Base-by-base conservation (phyloP, 2,888 invertebrate genomes). In the Polydrusus tereticollis region DNA sequence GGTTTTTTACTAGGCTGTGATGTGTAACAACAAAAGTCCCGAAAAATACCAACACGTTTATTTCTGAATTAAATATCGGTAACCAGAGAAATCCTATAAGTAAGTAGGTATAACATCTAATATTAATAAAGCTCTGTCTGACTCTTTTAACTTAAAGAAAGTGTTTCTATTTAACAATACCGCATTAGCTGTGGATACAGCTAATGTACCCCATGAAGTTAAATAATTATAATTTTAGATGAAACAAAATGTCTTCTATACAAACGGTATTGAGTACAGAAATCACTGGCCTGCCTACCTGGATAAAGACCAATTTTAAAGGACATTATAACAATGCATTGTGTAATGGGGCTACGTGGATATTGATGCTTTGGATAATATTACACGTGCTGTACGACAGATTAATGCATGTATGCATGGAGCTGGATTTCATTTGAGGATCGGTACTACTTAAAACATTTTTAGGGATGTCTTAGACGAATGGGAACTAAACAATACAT, bases 281-380 rank as follows among this genome's bases (percentile, higher is more conserved):
- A 81, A 69, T 85, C 14, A 84, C 84, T 29, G 77, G 79, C 67
- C 79, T 85, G 60, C 85, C 85, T 12, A 75, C 76, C 60, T 73
- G 82, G 68, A 77, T 84, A 58, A 79, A 80, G 26, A 80, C 78
- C 70, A 80, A 80, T 69, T 72, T 83, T 4, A 83, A 82, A 10
- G 80, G 81, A 75, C 81, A 82, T 73, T 85, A 84, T 74, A 83
- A 82, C 69, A 85, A 84, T 76, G 79, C 81, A 12, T 74, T 83
- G 63, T 83, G 82, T 33, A 85, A 85, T 78, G 83, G 80, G 45
- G 79, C 81, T 52, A 82, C 83, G 12, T 85, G 85, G 85, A 75
- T 83, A 33, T 81, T 84, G 74, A 72, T 82, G 16, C 74, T 82
- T 43, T 84, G 84, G 82, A 78, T 78, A 52, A 47, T 82, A 52